Evolutionary conservation across 2,888 invertebrate genomes (phyloP).

Genomic region (Drosophila silvestris): DNA sequence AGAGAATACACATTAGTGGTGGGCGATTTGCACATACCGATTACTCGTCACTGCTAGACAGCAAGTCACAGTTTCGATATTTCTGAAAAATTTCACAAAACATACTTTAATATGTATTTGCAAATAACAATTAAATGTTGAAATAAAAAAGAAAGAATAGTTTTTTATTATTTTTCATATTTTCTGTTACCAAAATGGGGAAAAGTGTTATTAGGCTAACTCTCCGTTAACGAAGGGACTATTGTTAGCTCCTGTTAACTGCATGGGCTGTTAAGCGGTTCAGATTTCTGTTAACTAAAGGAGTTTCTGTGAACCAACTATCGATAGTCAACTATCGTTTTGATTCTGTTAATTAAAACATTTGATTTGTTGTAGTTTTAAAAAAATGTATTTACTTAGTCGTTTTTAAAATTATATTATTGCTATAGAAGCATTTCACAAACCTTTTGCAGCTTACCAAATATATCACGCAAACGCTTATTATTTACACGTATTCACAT

Average conservation of each 20-base stretch:
- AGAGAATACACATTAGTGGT: slow-evolving; percentile 62
- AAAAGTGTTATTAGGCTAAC: neutral
- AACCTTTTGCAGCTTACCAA: slow-evolving; percentile 61
- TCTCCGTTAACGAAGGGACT: neutral
- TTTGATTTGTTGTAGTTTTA: slow-evolving; percentile 11
- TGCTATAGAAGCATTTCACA: slow-evolving; percentile 54
- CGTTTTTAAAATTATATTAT: slow-evolving; percentile 35
- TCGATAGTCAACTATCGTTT: neutral
- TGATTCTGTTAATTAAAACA: slow-evolving; percentile 9
- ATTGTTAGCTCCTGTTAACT: neutral
- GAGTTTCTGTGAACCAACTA: neutral
- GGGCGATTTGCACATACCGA: slow-evolving; percentile 26
- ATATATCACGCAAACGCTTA: slow-evolving; percentile 65
- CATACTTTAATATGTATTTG: neutral
- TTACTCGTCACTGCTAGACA: slow-evolving; percentile 19
- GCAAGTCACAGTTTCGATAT: slow-evolving; percentile 1
- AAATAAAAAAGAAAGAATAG: neutral
- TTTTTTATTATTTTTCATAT: neutral
- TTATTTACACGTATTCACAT: slow-evolving; percentile 56
- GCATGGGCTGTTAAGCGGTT: neutral
- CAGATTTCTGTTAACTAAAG: neutral
- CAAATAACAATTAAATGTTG: neutral
- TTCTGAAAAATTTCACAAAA: neutral
- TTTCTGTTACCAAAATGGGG: neutral
- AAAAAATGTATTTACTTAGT: slow-evolving; percentile 12